Evolutionary conservation across 2,797 vertebrate species (phyloP), one percentile per base, ranked within the genome.

Genomic region (Syngnathus acus): DNA sequence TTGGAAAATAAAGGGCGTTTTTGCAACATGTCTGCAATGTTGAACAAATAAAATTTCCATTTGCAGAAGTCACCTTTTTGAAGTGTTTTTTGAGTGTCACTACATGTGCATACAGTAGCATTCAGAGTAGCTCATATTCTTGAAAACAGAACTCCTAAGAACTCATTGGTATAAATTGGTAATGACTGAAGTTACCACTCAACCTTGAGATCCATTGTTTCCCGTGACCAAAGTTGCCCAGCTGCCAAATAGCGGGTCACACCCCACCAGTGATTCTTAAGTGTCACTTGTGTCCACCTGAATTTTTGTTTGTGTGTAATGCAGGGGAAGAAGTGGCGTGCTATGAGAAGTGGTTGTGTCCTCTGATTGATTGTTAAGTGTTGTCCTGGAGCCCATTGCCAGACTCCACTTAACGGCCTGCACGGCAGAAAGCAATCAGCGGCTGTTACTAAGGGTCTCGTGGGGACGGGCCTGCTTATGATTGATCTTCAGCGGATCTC

Each of bases 331-430:
- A 83, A 77, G 77, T 76, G 51, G 82, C 79, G 75, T 78, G 84
- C 86, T 86, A 82, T 82, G 78, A 83, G 81, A 79, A 86, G 85
- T 83, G 82, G 82, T 86, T 81, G 84, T 85, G 86, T 81, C 84
- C 82, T 82, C 87, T 91, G 90, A 91, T 91, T 92, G 91, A 92
- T 92, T 90, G 88, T 92, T 91, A 91, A 91, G 90, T 92, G 90
- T 92, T 91, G 89, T 92, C 90, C 89, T 85, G 89, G 85, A 92
- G 87, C 87, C 89, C 89, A 89, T 90, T 83, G 84, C 86, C 76
- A 82, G 82, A 78, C 87, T 90, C 87, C 89, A 90, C 91, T 91
- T 90, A 91, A 91, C 87, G 81, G 87, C 86, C 87, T 81, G 85
- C 79, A 87, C 90, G 80, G 88, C 89, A 89, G 87, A 91, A 89